Evolutionary conservation across 2,797 vertebrate species (phyloP).

Genomic region (Anolis apletophallus): DNA sequence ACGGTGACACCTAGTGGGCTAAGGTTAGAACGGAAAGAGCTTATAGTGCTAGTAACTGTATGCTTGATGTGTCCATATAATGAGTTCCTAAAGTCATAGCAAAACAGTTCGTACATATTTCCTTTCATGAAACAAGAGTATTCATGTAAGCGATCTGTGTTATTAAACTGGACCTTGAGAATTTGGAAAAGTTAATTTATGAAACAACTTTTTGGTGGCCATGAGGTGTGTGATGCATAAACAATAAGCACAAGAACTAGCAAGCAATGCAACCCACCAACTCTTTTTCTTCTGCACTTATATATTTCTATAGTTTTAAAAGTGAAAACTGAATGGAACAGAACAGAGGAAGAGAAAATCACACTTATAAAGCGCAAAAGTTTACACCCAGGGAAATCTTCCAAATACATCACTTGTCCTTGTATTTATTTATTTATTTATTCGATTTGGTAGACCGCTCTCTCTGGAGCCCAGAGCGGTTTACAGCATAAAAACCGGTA

Average conservation of each 20-base stretch:
- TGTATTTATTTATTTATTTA: no score
- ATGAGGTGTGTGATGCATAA: not conserved
- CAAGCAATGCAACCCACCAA: not conserved
- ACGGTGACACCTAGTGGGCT: slow-evolving; percentile 42
- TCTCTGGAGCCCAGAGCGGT: no score
- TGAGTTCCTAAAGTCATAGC: not conserved
- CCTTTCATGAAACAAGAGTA: not conserved
- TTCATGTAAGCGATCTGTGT: not conserved
- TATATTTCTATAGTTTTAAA: not conserved
- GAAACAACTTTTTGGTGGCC: not conserved
- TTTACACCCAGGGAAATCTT: not conserved
- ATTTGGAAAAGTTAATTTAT: no score
- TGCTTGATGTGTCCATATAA: not conserved
- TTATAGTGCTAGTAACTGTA: not conserved
- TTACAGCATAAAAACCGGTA: no score
- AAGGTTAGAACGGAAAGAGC: slow-evolving; percentile 8
- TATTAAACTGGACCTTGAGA: not conserved
- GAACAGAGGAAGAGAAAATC: not conserved
- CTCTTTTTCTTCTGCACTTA: no score
- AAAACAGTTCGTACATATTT: not conserved
- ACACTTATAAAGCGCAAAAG: not conserved
- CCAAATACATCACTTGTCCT: slow-evolving; percentile 25
- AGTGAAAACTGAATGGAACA: not conserved
- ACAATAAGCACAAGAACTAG: not conserved
- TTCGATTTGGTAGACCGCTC: no score